A percentile compares a stretch with the other conserved stretches of the same genome.
These are phyloP conservation scores for Ceramica pisi DNA, from an alignment of 2,888 invertebrate genomes.

Conservation along the genomic window DNA sequence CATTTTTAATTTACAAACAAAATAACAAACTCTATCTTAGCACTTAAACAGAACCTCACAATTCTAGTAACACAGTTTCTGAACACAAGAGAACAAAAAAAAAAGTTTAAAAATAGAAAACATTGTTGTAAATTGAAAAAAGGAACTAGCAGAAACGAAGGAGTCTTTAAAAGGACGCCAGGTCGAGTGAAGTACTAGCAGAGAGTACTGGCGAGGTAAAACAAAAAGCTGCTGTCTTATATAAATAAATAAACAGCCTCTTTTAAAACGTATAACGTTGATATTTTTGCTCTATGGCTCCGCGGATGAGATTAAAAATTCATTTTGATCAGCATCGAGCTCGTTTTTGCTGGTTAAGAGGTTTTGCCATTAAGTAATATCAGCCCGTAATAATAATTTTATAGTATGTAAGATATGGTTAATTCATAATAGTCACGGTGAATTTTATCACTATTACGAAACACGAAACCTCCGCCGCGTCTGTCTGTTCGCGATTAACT, in stretches of 20 bases:
- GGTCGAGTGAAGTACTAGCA: conserved; percentile 26
- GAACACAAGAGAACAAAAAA: too few relatives aligned
- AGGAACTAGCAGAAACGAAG: conserved; percentile 28
- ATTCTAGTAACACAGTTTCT: conserved; percentile 17
- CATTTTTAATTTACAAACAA: background rate
- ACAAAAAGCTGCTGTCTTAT: conserved; percentile 51
- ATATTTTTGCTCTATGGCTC: conserved; percentile 36
- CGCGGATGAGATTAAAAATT: conserved; percentile 36
- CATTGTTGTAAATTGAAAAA: conserved; percentile 22
- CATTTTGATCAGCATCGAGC: conserved; percentile 14
- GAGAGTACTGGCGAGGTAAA: conserved; percentile 14
- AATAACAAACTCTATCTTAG: conserved; percentile 4
- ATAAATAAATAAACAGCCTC: conserved; percentile 44
- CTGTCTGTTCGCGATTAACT: too few relatives aligned
- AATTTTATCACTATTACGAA: too few relatives aligned
- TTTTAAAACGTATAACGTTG: conserved; percentile 40
- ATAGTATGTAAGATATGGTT: background rate
- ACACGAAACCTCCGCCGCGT: too few relatives aligned
- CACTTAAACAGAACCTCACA: conserved; percentile 9
- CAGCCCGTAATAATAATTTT: conserved; percentile 20
- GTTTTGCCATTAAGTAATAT: conserved; percentile 5
- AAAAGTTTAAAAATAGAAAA: conserved; percentile 31
- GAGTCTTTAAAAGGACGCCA: conserved; percentile 48
- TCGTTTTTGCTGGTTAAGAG: conserved; percentile 16
- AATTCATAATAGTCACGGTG: too few relatives aligned